phyloP scores from a whole-genome alignment of 2,888 invertebrate genomes.

The Automeris io region DNA sequence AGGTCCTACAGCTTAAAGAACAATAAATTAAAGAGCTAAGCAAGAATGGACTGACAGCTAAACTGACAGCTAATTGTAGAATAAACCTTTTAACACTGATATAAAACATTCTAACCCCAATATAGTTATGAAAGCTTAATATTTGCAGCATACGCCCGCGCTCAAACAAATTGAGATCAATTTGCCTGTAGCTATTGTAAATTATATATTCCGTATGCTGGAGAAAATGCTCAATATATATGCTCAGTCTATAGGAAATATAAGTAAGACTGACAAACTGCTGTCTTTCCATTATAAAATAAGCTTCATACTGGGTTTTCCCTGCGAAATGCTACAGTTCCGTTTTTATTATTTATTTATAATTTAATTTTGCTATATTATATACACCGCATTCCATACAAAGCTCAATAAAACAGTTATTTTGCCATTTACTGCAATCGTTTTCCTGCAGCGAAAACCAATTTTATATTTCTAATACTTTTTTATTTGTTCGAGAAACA shows the following conservation, averaged over 20 bases:
- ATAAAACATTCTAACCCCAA: neutral
- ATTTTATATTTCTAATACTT: neutral
- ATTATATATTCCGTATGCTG: conserved; percentile 14
- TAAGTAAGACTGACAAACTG: too few species aligned
- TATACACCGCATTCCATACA: too few species aligned
- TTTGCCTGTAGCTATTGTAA: conserved; percentile 29
- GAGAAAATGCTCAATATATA: conserved; percentile 5
- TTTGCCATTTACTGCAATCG: neutral
- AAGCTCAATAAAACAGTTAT: too few species aligned
- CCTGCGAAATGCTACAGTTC: too few species aligned
- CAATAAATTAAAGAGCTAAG: too few species aligned
- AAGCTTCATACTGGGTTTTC: too few species aligned
- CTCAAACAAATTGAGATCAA: conserved; percentile 38
- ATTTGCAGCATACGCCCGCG: conserved; percentile 29
- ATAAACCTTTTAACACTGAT: conserved; percentile 4
- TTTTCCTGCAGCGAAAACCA: neutral
- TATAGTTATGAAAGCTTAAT: conserved; percentile 29
- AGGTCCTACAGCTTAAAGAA: too few species aligned
- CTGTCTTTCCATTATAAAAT: too few species aligned
- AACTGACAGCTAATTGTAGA: too few species aligned
- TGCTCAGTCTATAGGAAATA: too few species aligned
- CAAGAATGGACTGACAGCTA: neutral
- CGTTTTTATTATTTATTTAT: too few species aligned
- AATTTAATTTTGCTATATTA: too few species aligned
- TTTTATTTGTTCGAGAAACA: neutral